Percentiles rank a stretch among this genome's conserved stretches.
Evolutionary conservation across 2,797 vertebrate genomes (phyloP).

Genomic region (Trematomus bernacchii): DNA sequence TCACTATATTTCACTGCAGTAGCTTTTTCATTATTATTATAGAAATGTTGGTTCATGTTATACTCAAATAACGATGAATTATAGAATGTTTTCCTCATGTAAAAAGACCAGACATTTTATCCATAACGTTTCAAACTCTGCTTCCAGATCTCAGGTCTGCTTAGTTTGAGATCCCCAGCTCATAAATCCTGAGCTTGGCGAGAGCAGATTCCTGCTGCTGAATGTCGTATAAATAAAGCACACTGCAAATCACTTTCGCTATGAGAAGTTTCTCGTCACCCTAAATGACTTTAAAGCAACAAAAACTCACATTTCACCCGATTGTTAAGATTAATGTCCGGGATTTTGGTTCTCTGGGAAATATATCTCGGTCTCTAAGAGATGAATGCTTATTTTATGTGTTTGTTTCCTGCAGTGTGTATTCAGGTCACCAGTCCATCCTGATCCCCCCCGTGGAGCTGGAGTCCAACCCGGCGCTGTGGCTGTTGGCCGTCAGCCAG

Average conservation of each 20-base stretch:
- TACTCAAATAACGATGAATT: background rate
- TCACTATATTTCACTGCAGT: background rate
- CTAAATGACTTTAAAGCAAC: background rate
- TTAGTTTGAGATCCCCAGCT: constrained; percentile 23
- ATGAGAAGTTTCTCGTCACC: background rate
- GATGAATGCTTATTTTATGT: constrained; percentile 12
- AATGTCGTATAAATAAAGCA: constrained; percentile 18
- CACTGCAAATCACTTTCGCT: constrained; percentile 13
- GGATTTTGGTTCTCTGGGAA: background rate
- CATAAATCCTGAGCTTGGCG: constrained; percentile 30
- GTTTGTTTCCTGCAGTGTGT: constrained; percentile 88
- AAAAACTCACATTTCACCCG: constrained; percentile 11
- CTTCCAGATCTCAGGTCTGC: constrained; percentile 22
- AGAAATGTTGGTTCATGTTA: fast-evolving
- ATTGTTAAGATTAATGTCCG: background rate
- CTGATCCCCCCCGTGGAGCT: constrained; percentile 97
- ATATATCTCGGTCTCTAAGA: background rate
- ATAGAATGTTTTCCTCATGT: background rate
- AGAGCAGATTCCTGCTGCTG: constrained; percentile 17
- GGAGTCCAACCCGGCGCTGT: constrained; percentile 96
- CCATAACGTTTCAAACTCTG: background rate
- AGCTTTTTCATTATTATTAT: background rate
- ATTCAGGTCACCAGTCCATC: constrained; percentile 99
- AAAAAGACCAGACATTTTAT: background rate
- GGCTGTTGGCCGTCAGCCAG: constrained; percentile 98